Percentiles rank a stretch among this genome's conserved stretches.
phyloP scores from a whole-genome alignment of 2,113 vertebrate species.

The Athene noctua region DNA sequence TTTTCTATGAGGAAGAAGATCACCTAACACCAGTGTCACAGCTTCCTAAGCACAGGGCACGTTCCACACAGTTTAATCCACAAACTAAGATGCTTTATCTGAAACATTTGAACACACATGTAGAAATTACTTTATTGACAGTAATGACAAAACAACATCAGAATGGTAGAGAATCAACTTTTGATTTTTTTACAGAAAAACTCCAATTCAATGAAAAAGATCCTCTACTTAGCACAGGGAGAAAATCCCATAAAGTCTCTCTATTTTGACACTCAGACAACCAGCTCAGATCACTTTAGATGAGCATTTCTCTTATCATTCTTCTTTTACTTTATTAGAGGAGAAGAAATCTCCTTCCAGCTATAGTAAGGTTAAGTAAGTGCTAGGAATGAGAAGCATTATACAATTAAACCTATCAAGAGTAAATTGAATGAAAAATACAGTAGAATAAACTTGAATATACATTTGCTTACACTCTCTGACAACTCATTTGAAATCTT shows the following conservation, averaged over 20 bases:
- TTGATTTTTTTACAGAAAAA: background rate
- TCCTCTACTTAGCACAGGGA: background rate
- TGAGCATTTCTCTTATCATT: background rate
- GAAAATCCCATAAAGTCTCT: background rate
- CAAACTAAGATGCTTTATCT: background rate
- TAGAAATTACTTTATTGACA: background rate
- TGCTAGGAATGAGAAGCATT: background rate
- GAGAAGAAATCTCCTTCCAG: background rate
- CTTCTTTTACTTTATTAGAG: background rate
- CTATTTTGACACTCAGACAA: background rate
- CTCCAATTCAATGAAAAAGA: background rate
- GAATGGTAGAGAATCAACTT: background rate
- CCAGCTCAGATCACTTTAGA: background rate
- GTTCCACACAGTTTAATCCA: background rate
- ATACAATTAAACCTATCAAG: accelerated
- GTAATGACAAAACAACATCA: background rate
- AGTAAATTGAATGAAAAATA: background rate
- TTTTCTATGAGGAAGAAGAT: background rate
- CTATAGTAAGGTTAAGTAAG: background rate
- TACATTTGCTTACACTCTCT: background rate
- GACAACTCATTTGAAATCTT: background rate
- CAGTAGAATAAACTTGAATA: background rate
- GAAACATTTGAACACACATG: background rate
- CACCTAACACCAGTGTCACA: background rate
- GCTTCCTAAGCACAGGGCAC: background rate